phyloP scores from a whole-genome alignment of 1,140 invertebrate genomes.

The Onthophagus taurus region DNA sequence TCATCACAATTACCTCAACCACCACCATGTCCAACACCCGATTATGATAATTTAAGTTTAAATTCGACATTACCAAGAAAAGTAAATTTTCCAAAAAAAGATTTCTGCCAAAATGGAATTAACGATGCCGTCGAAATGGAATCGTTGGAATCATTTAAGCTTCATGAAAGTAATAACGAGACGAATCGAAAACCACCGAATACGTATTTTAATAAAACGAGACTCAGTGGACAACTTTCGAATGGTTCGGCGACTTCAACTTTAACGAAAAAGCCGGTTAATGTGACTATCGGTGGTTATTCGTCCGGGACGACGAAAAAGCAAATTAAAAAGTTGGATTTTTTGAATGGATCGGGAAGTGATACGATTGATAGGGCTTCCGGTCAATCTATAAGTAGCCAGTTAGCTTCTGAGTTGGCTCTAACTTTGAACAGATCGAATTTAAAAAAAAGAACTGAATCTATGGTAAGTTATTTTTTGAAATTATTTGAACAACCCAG shows the following conservation, averaged over 20 bases:
- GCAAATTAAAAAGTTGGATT: conserved; percentile 57
- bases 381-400: conserved; percentile 44
- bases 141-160: conserved; percentile 38
- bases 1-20: conserved; percentile 32
- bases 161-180: background rate
- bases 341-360: conserved; percentile 41
- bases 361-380: conserved; percentile 31
- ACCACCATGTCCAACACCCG: conserved; percentile 51
- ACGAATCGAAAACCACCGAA: conserved; percentile 51
- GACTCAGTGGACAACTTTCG: background rate
- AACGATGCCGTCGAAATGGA: conserved; percentile 56
- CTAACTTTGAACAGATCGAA: conserved; percentile 64
- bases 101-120: conserved; percentile 29
- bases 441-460: conserved; percentile 57
- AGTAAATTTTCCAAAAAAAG: background rate
- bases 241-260: conserved; percentile 15
- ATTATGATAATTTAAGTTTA: conserved; percentile 45
- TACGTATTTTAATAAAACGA: conserved; percentile 50
- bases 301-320: conserved; percentile 44
- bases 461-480: conserved; percentile 42
- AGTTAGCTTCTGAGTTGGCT: conserved; percentile 59
- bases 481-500: background rate
- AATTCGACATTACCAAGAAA: conserved; percentile 19
- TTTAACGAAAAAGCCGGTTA: conserved; percentile 30
- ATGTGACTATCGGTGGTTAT: conserved; percentile 61